A percentile compares a stretch with the other conserved stretches of the same genome.
phyloP scores from a whole-genome alignment of 2,797 vertebrate genomes.

The Hoplostethus atlanticus region DNA sequence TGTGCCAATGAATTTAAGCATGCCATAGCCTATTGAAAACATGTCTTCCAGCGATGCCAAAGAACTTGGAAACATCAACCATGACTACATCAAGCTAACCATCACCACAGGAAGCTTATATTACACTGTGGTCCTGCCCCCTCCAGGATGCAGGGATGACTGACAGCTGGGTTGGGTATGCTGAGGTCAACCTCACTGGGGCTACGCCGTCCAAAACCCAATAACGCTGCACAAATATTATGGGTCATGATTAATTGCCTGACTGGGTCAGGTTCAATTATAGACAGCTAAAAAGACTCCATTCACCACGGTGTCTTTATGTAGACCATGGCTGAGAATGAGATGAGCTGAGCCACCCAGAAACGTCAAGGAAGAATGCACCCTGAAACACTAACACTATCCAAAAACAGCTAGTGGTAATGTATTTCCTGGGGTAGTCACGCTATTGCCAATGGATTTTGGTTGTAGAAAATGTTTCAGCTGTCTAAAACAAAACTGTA shows the following conservation, averaged over 20 bases:
- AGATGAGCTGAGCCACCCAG: slow-evolving; percentile 32
- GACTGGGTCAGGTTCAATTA: slow-evolving; percentile 79
- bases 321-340: slow-evolving; percentile 30
- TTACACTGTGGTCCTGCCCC: slow-evolving; percentile 38
- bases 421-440: too few relatives aligned
- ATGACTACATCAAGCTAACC: not conserved
- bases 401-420: too few relatives aligned
- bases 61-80: not conserved
- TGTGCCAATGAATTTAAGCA: not conserved
- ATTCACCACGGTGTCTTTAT: slow-evolving; percentile 64
- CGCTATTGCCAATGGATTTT: too few relatives aligned
- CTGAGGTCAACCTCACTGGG: slow-evolving; percentile 59
- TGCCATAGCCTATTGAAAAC: not conserved
- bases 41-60: not conserved
- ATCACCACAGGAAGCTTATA: slow-evolving; percentile 12
- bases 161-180: slow-evolving; percentile 52
- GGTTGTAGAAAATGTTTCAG: too few relatives aligned
- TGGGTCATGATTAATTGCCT: slow-evolving; percentile 80
- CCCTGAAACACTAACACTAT: too few relatives aligned
- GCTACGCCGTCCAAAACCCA: slow-evolving; percentile 64
- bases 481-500: too few relatives aligned
- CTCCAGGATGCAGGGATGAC: slow-evolving; percentile 37
- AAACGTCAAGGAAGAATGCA: not conserved
- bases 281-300: slow-evolving; percentile 62
- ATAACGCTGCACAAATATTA: slow-evolving; percentile 81